Evolutionary conservation across 2,797 vertebrate species (phyloP), one percentile per base, ranked within the genome.

Genomic region (Gobio occitaniae): DNA sequence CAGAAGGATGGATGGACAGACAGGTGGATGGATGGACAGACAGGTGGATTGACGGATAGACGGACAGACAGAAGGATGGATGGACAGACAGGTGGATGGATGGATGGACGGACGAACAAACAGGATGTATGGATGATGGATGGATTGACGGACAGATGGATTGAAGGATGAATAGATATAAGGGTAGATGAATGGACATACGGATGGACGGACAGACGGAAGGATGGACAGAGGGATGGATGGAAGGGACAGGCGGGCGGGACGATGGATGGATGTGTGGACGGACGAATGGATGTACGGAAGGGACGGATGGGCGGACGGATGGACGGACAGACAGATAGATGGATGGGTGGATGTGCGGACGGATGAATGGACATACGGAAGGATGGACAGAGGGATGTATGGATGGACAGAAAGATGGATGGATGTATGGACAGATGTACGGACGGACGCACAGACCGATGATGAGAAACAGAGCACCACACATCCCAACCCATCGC

Each of bases 1-100:
- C 2, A 1, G 11, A 29, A 0, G 2, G n/a, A 13, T 0, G 11
- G 2, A 63, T 0, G 1, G 8, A n/a, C n/a, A n/a, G n/a, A n/a
- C n/a, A n/a, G n/a, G n/a, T n/a, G n/a, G n/a, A n/a, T n/a, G n/a
- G n/a, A n/a, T n/a, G n/a, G n/a, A 10, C 1, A 0, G 48, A 50
- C 1, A 0, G 13, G 16, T 0, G 3, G 10, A 59, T 0, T 3
- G 19, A 56, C 0, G 17, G 3, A 59, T 4, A 2, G 56, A 59
- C 10, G 6, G 52, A 56, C 0, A 0, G 19, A 56, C 2, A 0
- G 3, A 16, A 0, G 13, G 17, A 56, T 1, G 2, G 52, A 56
- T 3, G 2, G 17, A 19, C 1, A 2, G 7, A 56, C 0, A 3
- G 2, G 21, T 8, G 2, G 17, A 8, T 2, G 2, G 7, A 56